A percentile compares a stretch with the other conserved stretches of the same genome.
Conservation (phyloP, 37 sponge, comb jelly and placozoan genomes). For the Geodia barretti region DNA sequence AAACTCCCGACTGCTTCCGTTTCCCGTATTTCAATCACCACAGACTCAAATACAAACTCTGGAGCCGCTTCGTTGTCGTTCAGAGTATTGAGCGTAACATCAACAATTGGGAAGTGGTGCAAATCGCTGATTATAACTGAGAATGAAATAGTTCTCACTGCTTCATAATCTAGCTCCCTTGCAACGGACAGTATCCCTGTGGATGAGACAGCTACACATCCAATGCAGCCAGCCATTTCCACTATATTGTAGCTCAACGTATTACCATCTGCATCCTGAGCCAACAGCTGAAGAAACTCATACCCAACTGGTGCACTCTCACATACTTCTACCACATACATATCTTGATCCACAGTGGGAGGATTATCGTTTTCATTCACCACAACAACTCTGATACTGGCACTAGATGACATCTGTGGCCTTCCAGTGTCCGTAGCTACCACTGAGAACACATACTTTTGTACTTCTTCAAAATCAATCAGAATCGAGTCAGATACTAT, state of each 20-base stretch:
- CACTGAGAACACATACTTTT: slow-evolving; percentile 9
- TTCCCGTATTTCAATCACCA: slow-evolving; percentile 16
- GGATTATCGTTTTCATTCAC: slow-evolving; percentile 41
- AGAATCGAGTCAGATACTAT: slow-evolving; percentile 5
- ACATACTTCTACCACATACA: slow-evolving; percentile 30
- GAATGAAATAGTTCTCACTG: background rate
- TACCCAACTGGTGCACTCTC: slow-evolving; percentile 49
- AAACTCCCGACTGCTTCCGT: slow-evolving; percentile 32
- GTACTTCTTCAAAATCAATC: slow-evolving; percentile 37
- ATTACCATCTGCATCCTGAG: slow-evolving; percentile 52
- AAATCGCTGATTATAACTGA: background rate
- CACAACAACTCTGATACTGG: slow-evolving; percentile 3
- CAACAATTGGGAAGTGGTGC: background rate
- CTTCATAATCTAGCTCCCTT: slow-evolving; percentile 24
- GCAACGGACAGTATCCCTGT: slow-evolving; percentile 41
- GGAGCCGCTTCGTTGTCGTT: slow-evolving; percentile 54
- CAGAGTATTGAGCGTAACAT: slow-evolving; percentile 16
- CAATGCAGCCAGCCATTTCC: background rate
- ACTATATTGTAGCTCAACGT: slow-evolving; percentile 22
- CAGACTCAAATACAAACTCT: slow-evolving; percentile 15
- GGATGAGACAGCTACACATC: slow-evolving; percentile 13
- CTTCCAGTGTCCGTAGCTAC: slow-evolving; percentile 42
- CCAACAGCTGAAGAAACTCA: slow-evolving; percentile 13
- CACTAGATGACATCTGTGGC: background rate
- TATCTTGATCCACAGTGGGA: slow-evolving; percentile 4